Evolutionary conservation across 2,888 invertebrate genomes (phyloP).

Genomic region (Eupithecia dodoneata): DNA sequence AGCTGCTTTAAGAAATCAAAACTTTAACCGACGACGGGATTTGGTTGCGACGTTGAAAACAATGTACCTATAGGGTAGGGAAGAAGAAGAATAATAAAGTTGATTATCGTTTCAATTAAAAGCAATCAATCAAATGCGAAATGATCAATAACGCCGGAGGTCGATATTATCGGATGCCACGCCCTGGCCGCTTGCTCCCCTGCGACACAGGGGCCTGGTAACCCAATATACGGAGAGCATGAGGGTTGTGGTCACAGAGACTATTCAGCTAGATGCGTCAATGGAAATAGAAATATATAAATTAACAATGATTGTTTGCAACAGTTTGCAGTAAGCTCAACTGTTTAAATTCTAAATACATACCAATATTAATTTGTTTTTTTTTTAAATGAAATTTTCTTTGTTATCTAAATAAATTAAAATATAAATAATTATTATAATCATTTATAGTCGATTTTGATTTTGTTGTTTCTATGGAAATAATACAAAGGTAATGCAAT

Average conservation of each 20-base stretch:
- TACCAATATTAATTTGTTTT: too few species aligned
- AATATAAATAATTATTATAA: too few species aligned
- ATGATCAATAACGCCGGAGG: constrained; percentile 65
- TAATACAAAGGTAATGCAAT: not conserved
- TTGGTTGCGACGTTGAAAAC: not conserved
- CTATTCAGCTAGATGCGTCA: constrained; percentile 52
- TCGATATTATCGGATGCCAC: constrained; percentile 64
- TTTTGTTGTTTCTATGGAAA: too few species aligned
- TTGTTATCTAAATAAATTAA: too few species aligned
- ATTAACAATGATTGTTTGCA: not conserved
- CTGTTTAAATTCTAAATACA: too few species aligned
- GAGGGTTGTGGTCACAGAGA: constrained; percentile 57
- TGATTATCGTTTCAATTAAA: constrained; percentile 50
- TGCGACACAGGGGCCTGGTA: constrained; percentile 72
- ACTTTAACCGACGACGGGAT: not conserved
- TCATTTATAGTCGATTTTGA: too few species aligned
- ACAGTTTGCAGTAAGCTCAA: too few species aligned
- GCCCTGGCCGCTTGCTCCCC: constrained; percentile 54
- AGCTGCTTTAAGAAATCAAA: not conserved
- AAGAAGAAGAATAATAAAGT: constrained; percentile 35
- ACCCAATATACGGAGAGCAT: constrained; percentile 73
- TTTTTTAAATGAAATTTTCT: too few species aligned
- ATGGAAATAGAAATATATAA: not conserved
- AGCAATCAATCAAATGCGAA: constrained; percentile 66
- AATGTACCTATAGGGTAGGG: not conserved